These are phyloP conservation scores for Caenorhabditis imperialis DNA, from an alignment of 2,888 invertebrate species.

Conservation along the genomic window DNA sequence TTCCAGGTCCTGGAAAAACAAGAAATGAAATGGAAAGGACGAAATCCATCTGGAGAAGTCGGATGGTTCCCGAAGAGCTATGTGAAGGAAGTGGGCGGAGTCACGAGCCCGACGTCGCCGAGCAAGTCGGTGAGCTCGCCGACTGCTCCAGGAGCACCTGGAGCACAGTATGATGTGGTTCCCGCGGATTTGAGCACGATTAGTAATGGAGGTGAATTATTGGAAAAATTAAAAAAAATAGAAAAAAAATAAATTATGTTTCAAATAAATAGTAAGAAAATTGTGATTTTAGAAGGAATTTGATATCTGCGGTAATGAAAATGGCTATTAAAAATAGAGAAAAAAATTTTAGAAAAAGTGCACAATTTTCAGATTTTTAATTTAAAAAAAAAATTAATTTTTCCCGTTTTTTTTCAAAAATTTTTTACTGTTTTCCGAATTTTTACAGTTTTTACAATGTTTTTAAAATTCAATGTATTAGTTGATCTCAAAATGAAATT, in stretches of 20 bases:
- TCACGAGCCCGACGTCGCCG: slow-evolving; percentile 12
- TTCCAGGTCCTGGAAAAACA: slow-evolving; percentile 82
- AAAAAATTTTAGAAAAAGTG: too few relatives aligned
- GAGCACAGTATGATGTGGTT: slow-evolving; percentile 43
- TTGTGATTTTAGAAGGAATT: neutral
- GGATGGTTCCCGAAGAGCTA: slow-evolving; percentile 79
- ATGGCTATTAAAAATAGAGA: too few relatives aligned
- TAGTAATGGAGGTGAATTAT: neutral
- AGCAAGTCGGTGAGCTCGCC: slow-evolving; percentile 25
- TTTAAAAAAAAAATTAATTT: too few relatives aligned
- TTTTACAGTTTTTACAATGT: too few relatives aligned
- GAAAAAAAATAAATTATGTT: too few relatives aligned
- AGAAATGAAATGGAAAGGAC: slow-evolving; percentile 84
- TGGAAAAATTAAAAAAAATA: too few relatives aligned
- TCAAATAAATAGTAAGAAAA: too few relatives aligned
- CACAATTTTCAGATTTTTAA: slow-evolving; percentile 14
- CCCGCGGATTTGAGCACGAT: slow-evolving; percentile 21
- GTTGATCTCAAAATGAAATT: too few relatives aligned
- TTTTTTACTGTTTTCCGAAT: slow-evolving; percentile 4
- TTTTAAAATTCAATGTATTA: too few relatives aligned
- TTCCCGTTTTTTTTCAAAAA: neutral
- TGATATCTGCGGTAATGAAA: too few relatives aligned
- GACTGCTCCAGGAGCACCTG: neutral
- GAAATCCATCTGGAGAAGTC: slow-evolving; percentile 77
- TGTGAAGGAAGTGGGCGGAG: slow-evolving; percentile 65